Evolutionary conservation across 2,113 vertebrate genomes (phyloP).

Genomic region (Heliornis fulica): DNA sequence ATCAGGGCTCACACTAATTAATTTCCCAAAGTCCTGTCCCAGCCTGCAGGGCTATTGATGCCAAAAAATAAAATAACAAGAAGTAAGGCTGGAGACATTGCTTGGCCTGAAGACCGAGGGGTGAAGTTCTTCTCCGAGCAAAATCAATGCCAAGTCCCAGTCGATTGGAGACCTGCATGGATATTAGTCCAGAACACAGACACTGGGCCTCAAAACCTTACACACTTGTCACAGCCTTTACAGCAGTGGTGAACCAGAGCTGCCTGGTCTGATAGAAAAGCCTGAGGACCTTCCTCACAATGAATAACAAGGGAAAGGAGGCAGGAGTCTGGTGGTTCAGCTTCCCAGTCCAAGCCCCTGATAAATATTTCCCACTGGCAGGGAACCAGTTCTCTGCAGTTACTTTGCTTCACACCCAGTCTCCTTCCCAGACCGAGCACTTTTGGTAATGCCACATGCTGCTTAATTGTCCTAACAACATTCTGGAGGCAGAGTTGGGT

Average conservation of each 20-base stretch:
- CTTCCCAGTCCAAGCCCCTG: neutral
- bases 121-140: neutral
- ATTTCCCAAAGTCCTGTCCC: slow-evolving; percentile 47
- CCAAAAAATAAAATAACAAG: neutral
- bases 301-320: neutral
- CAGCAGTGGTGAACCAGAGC: neutral
- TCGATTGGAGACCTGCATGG: neutral
- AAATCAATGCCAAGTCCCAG: slow-evolving; percentile 14
- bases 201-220: neutral
- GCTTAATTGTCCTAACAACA: neutral
- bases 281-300: neutral
- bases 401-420: neutral
- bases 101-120: neutral
- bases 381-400: neutral
- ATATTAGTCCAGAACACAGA: neutral
- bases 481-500: neutral
- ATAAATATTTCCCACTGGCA: neutral
- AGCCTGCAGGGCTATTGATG: slow-evolving; percentile 10
- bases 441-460: neutral
- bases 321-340: neutral
- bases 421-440: neutral
- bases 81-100: neutral
- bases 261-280: neutral
- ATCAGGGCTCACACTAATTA: slow-evolving; percentile 51
- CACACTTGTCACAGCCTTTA: neutral